Evolutionary conservation across 37 sponge, comb jelly and placozoan genomes (phyloP), one percentile per base, ranked within the genome.

Genomic region (Spongilla lacustris): DNA sequence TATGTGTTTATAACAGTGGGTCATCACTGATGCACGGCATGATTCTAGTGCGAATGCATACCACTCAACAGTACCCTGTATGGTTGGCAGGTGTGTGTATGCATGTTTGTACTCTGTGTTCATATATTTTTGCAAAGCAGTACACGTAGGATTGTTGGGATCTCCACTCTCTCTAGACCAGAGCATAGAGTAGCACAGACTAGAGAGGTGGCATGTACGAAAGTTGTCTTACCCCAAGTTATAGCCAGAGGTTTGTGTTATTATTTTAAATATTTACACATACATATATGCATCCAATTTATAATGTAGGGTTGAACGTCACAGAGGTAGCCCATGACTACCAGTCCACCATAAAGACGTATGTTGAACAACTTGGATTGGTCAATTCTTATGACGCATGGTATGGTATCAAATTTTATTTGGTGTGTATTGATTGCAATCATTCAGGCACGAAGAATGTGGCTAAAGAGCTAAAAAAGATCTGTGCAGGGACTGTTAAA

Each of bases 241-340:
- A 46, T 73, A 19, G 68, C 28, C 71, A 24, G 32, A 72, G 73
- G 74, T 83, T 34, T 10, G 28, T 46, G 46, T 46, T 46, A 46
- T 46, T 46, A 50, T 81, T 22, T 11, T 10, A 13, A 34, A 38
- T 68, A 71, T 36, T 22, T 1, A 36, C 11, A 25, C 22, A 23
- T 36, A n/a, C 26, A 70, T 14, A 68, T 69, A 35, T 23, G 25
- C 69, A 9, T 81, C 9, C 69, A 34, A 9, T 32, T 25, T 17
- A 26, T 73, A 28, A 17, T 30, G 13, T 17, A 72, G 74, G 28
- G 48, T 22, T 50, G n/a, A n/a, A n/a, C n/a, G n/a, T n/a, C n/a
- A n/a, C n/a, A n/a, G 83, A 83, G 35, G 83, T 83, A 48, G 83
- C 83, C 26, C 83, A 83, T 29, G 66, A 83, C 74, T 30, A 27